Base-by-base conservation (phyloP, 2,888 invertebrate genomes). In the Allolobophora icterica region DNA sequence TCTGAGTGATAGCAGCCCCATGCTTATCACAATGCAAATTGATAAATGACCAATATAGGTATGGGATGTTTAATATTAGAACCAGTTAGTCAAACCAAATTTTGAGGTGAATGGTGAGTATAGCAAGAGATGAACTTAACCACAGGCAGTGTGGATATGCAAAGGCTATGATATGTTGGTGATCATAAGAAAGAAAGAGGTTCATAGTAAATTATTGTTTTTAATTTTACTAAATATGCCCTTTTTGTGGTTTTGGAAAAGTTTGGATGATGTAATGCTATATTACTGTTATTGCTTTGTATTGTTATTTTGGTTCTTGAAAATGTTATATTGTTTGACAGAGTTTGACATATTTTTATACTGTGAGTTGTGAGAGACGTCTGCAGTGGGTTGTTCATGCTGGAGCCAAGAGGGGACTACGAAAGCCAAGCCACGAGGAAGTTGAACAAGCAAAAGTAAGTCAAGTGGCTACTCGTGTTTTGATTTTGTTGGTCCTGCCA, bases 361-460 rank as follows among this genome's bases (percentile, higher is more conserved):
- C 92, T 30, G n/a, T 87, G 30, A 90, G 92, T 38, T 92, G 92
- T 90, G 91, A 91, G 38, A 92, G 91, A 90, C 71, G 92, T n/a
- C 91, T 92, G 21, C 90, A 92, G 87, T 92, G 92, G 92, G 90
- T 92, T 35, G 91, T 92, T 21, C 89, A 92, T 90, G 90, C 90
- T 24, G 92, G 92, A 19, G 92, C 92, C 34, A 92, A 92, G 87
- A 84, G 90, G 38, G 92, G 92, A 19, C 84, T 92, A n/a, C 87
- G 89, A 89, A 92, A 91, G 83, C 92, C 92, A 30, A 90, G 58
- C 34, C 84, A 90, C 11, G 92, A 92, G 52, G 92, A 92, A 35
- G 91, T 92, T 19, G 92, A 92, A 34, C 92, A 92, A 83, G 92
- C 92, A 84, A 92, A 92, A 87, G 92, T 92, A n/a, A 33, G 33